phyloP scores from a whole-genome alignment of 2,113 vertebrate genomes.

The Neotoma lepida region DNA sequence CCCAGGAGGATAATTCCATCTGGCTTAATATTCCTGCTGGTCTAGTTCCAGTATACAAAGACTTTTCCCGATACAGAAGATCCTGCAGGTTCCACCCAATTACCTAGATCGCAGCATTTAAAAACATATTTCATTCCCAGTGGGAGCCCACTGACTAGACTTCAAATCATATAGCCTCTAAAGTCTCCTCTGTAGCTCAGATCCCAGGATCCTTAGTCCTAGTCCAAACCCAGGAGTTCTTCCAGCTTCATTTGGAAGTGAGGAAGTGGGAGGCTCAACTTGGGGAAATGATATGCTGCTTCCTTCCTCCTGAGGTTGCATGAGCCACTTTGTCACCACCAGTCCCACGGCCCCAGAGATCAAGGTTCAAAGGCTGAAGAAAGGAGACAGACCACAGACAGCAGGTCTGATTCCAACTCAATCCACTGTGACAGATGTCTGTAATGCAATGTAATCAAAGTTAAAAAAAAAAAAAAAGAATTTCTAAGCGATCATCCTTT shows the following conservation, averaged over 20 bases:
- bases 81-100: neutral
- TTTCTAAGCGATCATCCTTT: neutral
- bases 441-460: neutral
- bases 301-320: slow-evolving; percentile 58
- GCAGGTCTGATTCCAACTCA: neutral
- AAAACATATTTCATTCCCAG: neutral
- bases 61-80: slow-evolving; percentile 20
- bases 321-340: neutral
- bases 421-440: neutral
- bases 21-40: neutral
- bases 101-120: slow-evolving; percentile 7
- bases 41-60: neutral
- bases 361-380: slow-evolving; percentile 32
- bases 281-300: slow-evolving; percentile 38
- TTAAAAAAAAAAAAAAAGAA: neutral
- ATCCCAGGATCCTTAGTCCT: neutral
- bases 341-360: slow-evolving; percentile 54
- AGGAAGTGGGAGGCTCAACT: slow-evolving; percentile 25
- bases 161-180: neutral
- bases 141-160: neutral
- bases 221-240: neutral
- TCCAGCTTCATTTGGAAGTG: slow-evolving; percentile 20
- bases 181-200: neutral
- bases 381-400: neutral
- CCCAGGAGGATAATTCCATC: neutral